Evolutionary conservation across 2,797 vertebrate species (phyloP), one percentile per base, ranked within the genome.

Genomic region (Sebastes jordani): DNA sequence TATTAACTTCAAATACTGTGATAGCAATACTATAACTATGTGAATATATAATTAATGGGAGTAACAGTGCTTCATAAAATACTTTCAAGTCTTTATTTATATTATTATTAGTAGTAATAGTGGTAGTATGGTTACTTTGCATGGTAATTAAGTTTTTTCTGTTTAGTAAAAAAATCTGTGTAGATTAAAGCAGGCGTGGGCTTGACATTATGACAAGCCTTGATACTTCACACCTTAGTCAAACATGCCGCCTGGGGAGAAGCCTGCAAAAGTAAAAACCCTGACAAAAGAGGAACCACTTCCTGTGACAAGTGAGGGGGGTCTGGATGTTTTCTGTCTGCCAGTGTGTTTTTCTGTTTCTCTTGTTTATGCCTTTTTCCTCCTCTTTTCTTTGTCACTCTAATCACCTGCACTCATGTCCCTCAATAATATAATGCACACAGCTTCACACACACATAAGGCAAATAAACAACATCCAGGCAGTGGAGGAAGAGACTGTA

Each of bases 201-300:
- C 69, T 55, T 71, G 79, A 82, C 67, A 70, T 52, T 34, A 67
- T 78, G 83, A 88, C 63, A 54, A 72, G 54, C 61, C 46, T 74
- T 71, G 46, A 83, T 83, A 67, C 54, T 83, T 83, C 60, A 84
- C 86, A 79, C 86, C 90, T 85, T 80, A 78, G 78, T 83, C 74
- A 91, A 86, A 89, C 82, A 86, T 7, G 10, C 9, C 3, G 56
- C 78, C 59, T 1, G 32, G 42, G 76, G 78, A 61, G 30, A 71
- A 80, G 65, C 8, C 70, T 75, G 63, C 63, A 83, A 72, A 72
- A 76, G 68, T 65, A 55, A 78, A 78, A 88, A 68, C 36, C 25
- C 67, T 58, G 66, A 82, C 67, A 77, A 68, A 78, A 66, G 59
- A 77, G 61, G 73, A 78, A 65, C 61, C 78, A 78, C 84, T 90